Conservation (phyloP, 1,140 invertebrate species). For the Magallana gigas region DNA sequence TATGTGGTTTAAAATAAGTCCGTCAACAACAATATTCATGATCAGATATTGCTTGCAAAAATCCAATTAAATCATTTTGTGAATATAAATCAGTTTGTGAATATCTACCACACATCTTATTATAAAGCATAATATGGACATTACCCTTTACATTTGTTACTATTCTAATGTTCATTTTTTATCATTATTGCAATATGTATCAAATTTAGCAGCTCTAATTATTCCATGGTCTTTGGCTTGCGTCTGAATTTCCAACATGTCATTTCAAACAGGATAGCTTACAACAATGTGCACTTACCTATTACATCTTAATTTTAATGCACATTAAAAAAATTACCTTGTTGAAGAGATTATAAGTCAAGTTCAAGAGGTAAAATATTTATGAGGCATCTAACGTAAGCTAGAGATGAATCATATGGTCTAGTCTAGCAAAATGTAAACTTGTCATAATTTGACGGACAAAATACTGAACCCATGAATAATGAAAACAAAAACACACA, state of each 20-base stretch:
- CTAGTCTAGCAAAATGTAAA: conserved; percentile 7
- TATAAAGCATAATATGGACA: too few relatives aligned
- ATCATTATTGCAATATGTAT: background rate
- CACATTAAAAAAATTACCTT: background rate
- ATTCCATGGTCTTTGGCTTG: background rate
- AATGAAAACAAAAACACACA: background rate
- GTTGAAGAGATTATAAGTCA: background rate
- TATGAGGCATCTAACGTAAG: background rate
- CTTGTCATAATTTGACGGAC: background rate
- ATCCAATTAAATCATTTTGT: too few relatives aligned
- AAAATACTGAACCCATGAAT: background rate
- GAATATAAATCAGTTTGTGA: too few relatives aligned
- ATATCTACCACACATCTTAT: too few relatives aligned
- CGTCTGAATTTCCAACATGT: background rate
- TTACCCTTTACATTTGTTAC: too few relatives aligned
- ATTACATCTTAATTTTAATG: background rate
- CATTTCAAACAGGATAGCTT: background rate
- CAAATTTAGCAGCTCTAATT: too few relatives aligned
- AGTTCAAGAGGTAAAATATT: conserved; percentile 14
- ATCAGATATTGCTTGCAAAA: too few relatives aligned
- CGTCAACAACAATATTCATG: too few relatives aligned
- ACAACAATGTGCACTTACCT: background rate
- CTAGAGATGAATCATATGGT: background rate
- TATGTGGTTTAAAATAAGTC: too few relatives aligned
- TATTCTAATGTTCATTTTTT: too few relatives aligned